Conservation (phyloP, 2,888 invertebrate genomes). For the Dicyrtomina minuta region DNA sequence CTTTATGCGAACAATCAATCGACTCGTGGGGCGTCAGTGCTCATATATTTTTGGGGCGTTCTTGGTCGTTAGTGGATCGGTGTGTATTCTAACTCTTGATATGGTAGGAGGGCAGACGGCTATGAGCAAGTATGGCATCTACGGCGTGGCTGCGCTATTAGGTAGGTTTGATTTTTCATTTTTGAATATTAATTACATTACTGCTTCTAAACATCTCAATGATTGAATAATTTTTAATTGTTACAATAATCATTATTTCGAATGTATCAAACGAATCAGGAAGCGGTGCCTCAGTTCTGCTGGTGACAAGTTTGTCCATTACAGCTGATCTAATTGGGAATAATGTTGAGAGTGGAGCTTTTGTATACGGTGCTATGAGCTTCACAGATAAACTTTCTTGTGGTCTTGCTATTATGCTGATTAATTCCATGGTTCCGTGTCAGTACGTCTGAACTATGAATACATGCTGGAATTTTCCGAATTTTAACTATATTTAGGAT, state of each 20-base stretch:
- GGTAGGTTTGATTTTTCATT: no score
- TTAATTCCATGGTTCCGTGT: constrained; percentile 46
- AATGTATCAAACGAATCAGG: no score
- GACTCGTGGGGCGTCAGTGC: constrained; percentile 67
- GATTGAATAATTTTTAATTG: background rate
- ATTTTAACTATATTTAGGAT: no score
- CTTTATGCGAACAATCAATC: constrained; percentile 63
- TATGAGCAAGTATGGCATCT: constrained; percentile 65
- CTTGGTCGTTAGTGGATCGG: constrained; percentile 67
- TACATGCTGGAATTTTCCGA: no score
- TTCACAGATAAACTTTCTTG: no score
- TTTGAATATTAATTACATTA: background rate
- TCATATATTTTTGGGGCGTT: constrained; percentile 70
- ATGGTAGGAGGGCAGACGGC: constrained; percentile 54
- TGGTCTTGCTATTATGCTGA: constrained; percentile 70
- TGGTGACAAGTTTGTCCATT: constrained; percentile 83
- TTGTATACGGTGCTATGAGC: no score
- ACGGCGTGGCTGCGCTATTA: constrained; percentile 70
- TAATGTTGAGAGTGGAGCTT: no score
- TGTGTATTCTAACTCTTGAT: constrained; percentile 68
- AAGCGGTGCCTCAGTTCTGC: constrained; percentile 78
- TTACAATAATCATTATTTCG: no score
- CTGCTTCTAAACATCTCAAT: background rate
- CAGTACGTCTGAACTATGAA: constrained; percentile 47
- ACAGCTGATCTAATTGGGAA: constrained; percentile 86